These are phyloP conservation scores for Sceloporus undulatus DNA, from an alignment of 2,113 vertebrate genomes.

Conservation along the genomic window DNA sequence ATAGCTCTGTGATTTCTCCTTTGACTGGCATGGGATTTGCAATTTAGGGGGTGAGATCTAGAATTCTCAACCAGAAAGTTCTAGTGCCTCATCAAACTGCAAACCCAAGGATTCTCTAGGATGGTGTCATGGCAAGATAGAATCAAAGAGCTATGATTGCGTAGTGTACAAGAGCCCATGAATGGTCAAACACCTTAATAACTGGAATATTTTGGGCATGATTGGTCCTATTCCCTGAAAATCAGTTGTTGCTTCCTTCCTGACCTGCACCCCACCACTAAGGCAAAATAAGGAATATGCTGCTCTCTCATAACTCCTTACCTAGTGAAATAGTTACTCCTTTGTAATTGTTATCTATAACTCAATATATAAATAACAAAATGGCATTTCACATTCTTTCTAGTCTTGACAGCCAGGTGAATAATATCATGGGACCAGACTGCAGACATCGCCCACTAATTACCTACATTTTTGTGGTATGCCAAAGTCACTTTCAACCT, in stretches of 20 bases:
- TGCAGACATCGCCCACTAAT: slow-evolving; percentile 27
- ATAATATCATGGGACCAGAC: slow-evolving; percentile 17
- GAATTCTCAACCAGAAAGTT: too few species aligned
- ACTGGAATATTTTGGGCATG: not conserved
- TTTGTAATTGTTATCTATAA: not conserved
- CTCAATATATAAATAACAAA: slow-evolving; percentile 14
- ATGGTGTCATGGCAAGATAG: too few species aligned
- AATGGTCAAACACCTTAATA: not conserved
- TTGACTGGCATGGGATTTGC: too few species aligned
- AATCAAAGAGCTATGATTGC: too few species aligned
- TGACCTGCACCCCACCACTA: not conserved
- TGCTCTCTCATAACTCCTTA: not conserved
- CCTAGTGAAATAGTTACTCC: not conserved
- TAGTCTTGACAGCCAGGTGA: not conserved
- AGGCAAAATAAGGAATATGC: not conserved
- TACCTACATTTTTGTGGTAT: slow-evolving; percentile 24
- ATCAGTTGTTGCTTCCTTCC: not conserved
- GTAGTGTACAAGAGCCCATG: too few species aligned
- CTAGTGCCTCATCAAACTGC: too few species aligned
- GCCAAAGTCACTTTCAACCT: slow-evolving; percentile 9
- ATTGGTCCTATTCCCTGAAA: not conserved
- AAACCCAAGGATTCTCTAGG: too few species aligned
- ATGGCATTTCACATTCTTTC: slow-evolving; percentile 1
- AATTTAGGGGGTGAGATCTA: too few species aligned
- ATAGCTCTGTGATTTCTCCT: too few species aligned